Evolutionary conservation across 1,140 invertebrate genomes (phyloP).

Genomic region (Brevipalpus yothersi): DNA sequence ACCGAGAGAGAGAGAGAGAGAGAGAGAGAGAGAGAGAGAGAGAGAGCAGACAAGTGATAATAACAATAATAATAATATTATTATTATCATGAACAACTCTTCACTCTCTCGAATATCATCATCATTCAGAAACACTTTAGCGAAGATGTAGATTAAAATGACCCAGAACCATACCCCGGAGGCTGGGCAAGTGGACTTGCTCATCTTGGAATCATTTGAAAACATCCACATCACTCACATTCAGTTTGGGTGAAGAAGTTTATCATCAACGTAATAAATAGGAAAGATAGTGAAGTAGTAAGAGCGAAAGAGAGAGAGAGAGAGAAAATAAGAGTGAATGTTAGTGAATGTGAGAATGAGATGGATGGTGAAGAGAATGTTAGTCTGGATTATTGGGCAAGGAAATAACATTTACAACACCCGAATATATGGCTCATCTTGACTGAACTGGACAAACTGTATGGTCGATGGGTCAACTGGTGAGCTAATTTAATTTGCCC

Average conservation of each 20-base stretch:
- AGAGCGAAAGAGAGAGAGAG: neutral
- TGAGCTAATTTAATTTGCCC: neutral
- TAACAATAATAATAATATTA: no score
- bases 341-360: neutral
- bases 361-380: neutral
- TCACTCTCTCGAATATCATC: no score
- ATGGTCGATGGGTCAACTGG: neutral
- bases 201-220: neutral
- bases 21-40: no score
- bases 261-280: neutral
- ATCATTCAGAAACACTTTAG: neutral
- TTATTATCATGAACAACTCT: no score
- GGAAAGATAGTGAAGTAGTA: neutral
- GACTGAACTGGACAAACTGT: neutral
- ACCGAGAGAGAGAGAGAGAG: no score
- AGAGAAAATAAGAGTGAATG: neutral
- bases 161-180: neutral
- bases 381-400: neutral
- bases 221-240: neutral
- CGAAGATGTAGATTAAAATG: neutral
- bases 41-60: no score
- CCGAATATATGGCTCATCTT: neutral
- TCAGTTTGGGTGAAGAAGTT: neutral
- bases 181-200: neutral
- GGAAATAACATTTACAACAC: no score